Evolutionary conservation across 2,888 invertebrate genomes (phyloP).

Genomic region (Strigamia crassipes): DNA sequence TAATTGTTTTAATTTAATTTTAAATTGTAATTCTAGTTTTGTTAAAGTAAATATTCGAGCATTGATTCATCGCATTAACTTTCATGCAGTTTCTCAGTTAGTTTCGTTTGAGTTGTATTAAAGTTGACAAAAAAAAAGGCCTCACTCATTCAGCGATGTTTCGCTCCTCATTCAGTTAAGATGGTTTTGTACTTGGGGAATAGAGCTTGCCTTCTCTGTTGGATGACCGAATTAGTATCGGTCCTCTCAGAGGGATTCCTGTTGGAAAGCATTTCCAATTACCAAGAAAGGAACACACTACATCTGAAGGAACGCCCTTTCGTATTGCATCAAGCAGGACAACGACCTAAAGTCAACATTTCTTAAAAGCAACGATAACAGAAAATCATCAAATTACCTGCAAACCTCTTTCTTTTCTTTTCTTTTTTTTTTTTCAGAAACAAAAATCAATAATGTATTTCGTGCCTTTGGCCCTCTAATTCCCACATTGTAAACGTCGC

Average conservation of each 20-base stretch:
- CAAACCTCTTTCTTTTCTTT: neutral
- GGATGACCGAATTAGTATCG: slow-evolving; percentile 32
- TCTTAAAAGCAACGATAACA: slow-evolving; percentile 31
- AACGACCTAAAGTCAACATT: slow-evolving; percentile 29
- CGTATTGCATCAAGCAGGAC: slow-evolving; percentile 17
- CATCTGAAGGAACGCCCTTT: slow-evolving; percentile 20
- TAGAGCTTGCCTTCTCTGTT: slow-evolving; percentile 29
- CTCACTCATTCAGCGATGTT: slow-evolving; percentile 20
- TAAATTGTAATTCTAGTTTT: neutral
- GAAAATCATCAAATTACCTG: slow-evolving; percentile 32
- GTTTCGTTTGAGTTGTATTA: neutral
- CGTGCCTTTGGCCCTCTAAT: neutral
- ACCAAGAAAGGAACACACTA: slow-evolving; percentile 42
- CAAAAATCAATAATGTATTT: neutral
- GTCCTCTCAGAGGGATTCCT: slow-evolving; percentile 36
- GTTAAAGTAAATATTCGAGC: neutral
- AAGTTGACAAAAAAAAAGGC: neutral
- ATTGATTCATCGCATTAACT: neutral
- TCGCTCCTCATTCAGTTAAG: slow-evolving; percentile 35
- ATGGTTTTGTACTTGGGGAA: slow-evolving; percentile 40
- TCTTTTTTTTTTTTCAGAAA: neutral
- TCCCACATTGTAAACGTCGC: neutral
- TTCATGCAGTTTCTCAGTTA: neutral
- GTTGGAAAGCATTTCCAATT: slow-evolving; percentile 40
- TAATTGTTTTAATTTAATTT: too few species aligned